Evolutionary conservation across 2,888 invertebrate species (phyloP).

Genomic region (Protophormia terraenovae): DNA sequence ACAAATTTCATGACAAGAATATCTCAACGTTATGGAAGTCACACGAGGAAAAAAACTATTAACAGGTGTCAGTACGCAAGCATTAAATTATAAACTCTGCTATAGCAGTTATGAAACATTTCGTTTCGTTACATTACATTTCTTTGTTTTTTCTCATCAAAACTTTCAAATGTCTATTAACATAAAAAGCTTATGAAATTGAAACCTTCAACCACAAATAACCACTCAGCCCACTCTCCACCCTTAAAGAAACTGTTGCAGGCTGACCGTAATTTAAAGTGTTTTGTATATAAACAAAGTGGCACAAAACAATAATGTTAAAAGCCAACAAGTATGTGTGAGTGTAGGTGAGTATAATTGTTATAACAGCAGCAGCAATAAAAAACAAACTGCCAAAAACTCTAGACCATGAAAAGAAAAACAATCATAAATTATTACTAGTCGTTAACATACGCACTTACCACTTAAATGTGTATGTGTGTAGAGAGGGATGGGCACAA

Average conservation of each 20-base stretch:
- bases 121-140: not conserved
- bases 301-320: not conserved
- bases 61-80: slow-evolving; percentile 62
- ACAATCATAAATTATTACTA: slow-evolving; percentile 65
- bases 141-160: slow-evolving; percentile 32
- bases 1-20: not conserved
- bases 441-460: slow-evolving; percentile 44
- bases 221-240: not conserved
- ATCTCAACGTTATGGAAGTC: not conserved
- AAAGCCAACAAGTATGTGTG: slow-evolving; percentile 6
- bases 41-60: slow-evolving; percentile 42
- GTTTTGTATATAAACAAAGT: not conserved
- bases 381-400: slow-evolving; percentile 43
- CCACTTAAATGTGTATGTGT: not conserved
- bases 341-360: not conserved
- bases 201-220: slow-evolving; percentile 8
- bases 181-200: slow-evolving; percentile 45
- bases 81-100: slow-evolving; percentile 57
- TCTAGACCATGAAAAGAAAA: slow-evolving; percentile 30
- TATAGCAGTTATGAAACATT: slow-evolving; percentile 39
- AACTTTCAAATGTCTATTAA: slow-evolving; percentile 57
- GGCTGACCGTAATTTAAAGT: slow-evolving; percentile 9
- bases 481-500: not conserved
- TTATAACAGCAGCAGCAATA: not conserved
- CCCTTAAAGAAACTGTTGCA: not conserved